Conservation (phyloP, 2,888 invertebrate genomes). For the Mythimna lalbum region DNA sequence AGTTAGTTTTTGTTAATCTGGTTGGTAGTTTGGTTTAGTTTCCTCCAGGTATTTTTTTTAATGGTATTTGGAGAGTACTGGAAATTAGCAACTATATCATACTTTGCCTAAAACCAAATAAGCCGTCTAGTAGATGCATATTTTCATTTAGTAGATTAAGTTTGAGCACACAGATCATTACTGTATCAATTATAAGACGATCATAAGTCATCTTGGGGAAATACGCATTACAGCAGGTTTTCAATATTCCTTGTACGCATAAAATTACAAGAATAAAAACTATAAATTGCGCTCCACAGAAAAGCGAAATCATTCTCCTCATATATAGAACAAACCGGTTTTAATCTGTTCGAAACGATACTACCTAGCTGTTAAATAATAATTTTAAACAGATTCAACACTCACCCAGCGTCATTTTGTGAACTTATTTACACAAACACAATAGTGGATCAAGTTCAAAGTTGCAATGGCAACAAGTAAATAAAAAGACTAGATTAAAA, state of each 20-base stretch:
- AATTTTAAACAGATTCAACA: conserved; percentile 31
- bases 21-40: too few relatives aligned
- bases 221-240: neutral
- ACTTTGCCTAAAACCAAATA: neutral
- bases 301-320: conserved; percentile 6
- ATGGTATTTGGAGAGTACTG: neutral
- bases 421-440: conserved; percentile 47
- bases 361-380: neutral
- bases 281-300: neutral
- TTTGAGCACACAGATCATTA: neutral
- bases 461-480: conserved; percentile 44
- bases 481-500: conserved; percentile 22
- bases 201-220: neutral
- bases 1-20: too few relatives aligned
- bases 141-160: neutral
- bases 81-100: neutral
- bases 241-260: too few relatives aligned
- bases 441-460: conserved; percentile 46
- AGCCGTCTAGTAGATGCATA: neutral
- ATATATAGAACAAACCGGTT: conserved; percentile 21
- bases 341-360: neutral
- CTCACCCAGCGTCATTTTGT: conserved; percentile 68
- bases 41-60: too few relatives aligned
- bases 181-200: neutral
- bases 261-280: too few relatives aligned